Percentiles rank a stretch among this genome's conserved stretches.
phyloP scores from a whole-genome alignment of 2,797 vertebrate species.

The Aldrovandia affinis region DNA sequence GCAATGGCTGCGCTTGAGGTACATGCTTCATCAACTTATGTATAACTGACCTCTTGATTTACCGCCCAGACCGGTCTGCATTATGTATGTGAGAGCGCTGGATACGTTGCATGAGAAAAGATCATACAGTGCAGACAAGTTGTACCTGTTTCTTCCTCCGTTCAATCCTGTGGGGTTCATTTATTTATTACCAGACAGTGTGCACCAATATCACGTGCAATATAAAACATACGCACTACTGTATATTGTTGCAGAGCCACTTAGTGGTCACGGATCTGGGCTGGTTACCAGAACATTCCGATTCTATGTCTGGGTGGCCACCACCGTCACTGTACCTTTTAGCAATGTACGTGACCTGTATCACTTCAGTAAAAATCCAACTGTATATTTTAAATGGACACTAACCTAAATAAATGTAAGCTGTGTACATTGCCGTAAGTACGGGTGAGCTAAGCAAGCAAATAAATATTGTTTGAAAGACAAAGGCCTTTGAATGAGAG shows the following conservation, averaged over 20 bases:
- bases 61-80: conserved; percentile 50
- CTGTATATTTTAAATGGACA: neutral
- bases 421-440: neutral
- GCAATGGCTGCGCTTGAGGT: conserved; percentile 62
- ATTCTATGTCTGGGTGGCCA: neutral
- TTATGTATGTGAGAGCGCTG: neutral
- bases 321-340: neutral
- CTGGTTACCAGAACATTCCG: neutral
- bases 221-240: neutral
- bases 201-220: neutral
- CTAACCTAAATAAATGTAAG: neutral
- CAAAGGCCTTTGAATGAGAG: neutral
- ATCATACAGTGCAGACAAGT: neutral
- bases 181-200: neutral
- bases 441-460: neutral
- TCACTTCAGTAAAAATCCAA: neutral
- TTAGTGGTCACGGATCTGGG: neutral
- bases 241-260: neutral
- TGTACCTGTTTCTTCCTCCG: neutral
- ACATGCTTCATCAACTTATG: conserved; percentile 52
- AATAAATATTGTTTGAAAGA: neutral
- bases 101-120: neutral
- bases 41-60: conserved; percentile 44
- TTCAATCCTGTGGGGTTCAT: neutral
- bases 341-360: neutral